These are phyloP conservation scores for Cyanoliseus patagonus DNA, from an alignment of 2,113 vertebrate genomes.

Conservation along the genomic window DNA sequence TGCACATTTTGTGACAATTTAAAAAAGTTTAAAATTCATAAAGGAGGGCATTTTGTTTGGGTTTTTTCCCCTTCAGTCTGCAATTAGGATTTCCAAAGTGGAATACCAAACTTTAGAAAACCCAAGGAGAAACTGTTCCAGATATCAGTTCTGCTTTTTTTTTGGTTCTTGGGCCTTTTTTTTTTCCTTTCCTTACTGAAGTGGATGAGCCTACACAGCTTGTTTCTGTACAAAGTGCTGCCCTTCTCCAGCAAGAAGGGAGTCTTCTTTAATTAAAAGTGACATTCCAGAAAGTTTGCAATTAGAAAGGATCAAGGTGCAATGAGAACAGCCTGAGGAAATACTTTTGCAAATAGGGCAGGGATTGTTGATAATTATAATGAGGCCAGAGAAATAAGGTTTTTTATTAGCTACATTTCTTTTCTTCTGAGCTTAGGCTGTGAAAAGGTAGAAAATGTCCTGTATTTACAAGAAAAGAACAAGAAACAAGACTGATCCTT, in stretches of 20 bases:
- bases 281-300: conserved; percentile 19
- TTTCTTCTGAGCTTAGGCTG: neutral
- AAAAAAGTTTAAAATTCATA: neutral
- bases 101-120: neutral
- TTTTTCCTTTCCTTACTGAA: neutral
- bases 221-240: neutral
- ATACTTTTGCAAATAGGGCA: neutral
- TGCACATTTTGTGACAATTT: neutral
- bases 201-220: neutral
- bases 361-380: neutral
- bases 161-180: no score
- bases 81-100: neutral
- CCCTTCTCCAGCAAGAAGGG: neutral
- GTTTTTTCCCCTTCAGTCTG: neutral
- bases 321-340: conserved; percentile 8
- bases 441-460: neutral
- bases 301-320: conserved; percentile 12
- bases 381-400: neutral
- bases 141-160: neutral
- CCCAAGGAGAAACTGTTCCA: neutral
- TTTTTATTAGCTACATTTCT: neutral
- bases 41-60: neutral
- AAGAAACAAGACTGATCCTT: neutral
- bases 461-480: neutral
- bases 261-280: conserved; percentile 40